Evolutionary conservation across 30 jellyfish, hydroid and myxozoan genomes (phyloP).

Genomic region (Aurelia sp.): DNA sequence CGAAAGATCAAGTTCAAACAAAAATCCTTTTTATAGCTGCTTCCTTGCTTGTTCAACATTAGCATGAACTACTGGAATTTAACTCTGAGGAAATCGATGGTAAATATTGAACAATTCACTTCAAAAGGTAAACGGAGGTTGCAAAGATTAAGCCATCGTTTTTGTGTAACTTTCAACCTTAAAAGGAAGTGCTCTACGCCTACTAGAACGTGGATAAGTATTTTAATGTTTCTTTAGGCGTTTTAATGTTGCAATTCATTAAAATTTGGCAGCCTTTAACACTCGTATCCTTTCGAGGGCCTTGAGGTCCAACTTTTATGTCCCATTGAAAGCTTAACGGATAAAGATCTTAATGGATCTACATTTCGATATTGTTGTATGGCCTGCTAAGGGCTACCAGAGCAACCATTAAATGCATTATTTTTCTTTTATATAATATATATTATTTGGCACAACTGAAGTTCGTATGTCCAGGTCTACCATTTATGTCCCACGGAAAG

Average conservation of each 20-base stretch:
- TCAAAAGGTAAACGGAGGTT: slow-evolving; percentile 41
- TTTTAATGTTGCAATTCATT: slow-evolving; percentile 2
- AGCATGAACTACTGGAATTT: slow-evolving; percentile 34
- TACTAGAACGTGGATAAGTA: not conserved
- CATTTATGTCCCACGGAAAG: no score
- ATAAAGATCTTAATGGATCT: no score
- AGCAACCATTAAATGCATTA: no score
- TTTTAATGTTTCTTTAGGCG: not conserved
- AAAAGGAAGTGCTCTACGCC: slow-evolving; percentile 10
- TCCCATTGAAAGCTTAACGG: no score
- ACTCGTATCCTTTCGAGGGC: no score
- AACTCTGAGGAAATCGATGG: slow-evolving; percentile 58
- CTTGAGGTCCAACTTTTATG: no score
- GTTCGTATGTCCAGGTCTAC: no score
- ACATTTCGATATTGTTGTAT: no score
- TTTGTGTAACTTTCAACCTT: not conserved
- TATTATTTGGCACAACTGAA: no score
- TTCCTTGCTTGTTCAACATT: not conserved
- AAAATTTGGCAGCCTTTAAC: not conserved
- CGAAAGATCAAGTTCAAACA: slow-evolving; percentile 22
- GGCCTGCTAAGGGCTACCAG: no score
- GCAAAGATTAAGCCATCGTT: slow-evolving; percentile 9
- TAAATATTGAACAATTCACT: slow-evolving; percentile 59
- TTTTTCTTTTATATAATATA: no score
- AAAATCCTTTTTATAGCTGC: slow-evolving; percentile 40